These are phyloP conservation scores for Drosophila longiperda DNA, from an alignment of 2,888 invertebrate genomes.

Conservation along the genomic window DNA sequence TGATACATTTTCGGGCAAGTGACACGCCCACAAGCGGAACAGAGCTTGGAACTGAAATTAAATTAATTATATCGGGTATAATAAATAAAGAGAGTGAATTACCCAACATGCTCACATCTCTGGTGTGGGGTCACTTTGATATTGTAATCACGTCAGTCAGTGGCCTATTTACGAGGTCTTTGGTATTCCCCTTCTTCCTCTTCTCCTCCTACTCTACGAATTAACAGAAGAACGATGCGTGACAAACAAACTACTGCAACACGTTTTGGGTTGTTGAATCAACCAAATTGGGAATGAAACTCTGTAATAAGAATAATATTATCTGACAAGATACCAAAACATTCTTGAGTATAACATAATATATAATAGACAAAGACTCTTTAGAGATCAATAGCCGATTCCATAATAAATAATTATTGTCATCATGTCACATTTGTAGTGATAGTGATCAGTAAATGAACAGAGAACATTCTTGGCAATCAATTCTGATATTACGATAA, in stretches of 20 bases:
- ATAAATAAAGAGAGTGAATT: slow-evolving; percentile 70
- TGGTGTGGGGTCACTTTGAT: slow-evolving; percentile 53
- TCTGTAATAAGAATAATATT: slow-evolving; percentile 16
- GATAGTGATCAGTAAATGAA: slow-evolving; percentile 17
- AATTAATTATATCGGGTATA: slow-evolving; percentile 71
- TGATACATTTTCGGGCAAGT: slow-evolving; percentile 57
- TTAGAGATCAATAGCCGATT: not conserved
- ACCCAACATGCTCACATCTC: slow-evolving; percentile 43
- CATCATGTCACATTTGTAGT: slow-evolving; percentile 21
- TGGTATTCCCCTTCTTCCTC: slow-evolving; percentile 21
- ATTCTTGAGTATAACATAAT: slow-evolving; percentile 1
- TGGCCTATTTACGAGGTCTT: slow-evolving; percentile 68
- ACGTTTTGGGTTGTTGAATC: slow-evolving; percentile 14
- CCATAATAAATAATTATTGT: slow-evolving; percentile 8
- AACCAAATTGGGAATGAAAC: slow-evolving; percentile 37
- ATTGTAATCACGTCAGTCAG: slow-evolving; percentile 72
- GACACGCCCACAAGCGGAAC: slow-evolving; percentile 50
- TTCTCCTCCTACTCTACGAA: slow-evolving; percentile 1
- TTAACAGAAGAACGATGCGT: slow-evolving; percentile 46
- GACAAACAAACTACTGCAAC: slow-evolving; percentile 40
- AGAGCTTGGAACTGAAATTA: slow-evolving; percentile 54
- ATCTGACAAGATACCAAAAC: slow-evolving; percentile 13
- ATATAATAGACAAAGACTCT: not conserved
- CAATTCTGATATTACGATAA: not conserved
- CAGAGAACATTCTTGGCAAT: slow-evolving; percentile 13